A percentile compares a stretch with the other conserved stretches of the same genome.
Conservation (phyloP, 1,140 invertebrate genomes). For the Lordiphosa mommai region DNA sequence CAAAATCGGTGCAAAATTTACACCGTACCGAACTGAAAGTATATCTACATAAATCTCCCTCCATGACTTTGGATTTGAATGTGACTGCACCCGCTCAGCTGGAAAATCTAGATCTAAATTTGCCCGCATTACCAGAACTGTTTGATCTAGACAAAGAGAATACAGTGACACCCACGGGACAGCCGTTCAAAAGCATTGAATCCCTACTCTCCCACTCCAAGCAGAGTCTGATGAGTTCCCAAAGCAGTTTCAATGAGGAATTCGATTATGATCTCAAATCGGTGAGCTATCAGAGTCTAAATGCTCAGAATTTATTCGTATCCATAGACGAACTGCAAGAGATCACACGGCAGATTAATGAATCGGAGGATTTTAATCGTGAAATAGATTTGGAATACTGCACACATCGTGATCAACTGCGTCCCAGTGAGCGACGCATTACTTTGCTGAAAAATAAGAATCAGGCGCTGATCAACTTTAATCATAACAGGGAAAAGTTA, state of each 20-base stretch:
- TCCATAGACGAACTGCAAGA: conserved; percentile 79
- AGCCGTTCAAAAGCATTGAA: conserved; percentile 62
- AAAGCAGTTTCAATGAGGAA: conserved; percentile 45
- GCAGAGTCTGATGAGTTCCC: conserved; percentile 35
- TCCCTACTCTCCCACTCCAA: conserved; percentile 48
- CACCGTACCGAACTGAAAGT: conserved; percentile 69
- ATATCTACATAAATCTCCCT: conserved; percentile 69
- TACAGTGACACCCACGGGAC: not conserved
- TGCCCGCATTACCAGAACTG: conserved; percentile 63
- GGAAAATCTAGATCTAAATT: conserved; percentile 35
- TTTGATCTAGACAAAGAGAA: conserved; percentile 64
- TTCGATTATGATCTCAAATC: conserved; percentile 77
- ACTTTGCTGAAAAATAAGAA: conserved; percentile 78
- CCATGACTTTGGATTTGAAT: conserved; percentile 58
- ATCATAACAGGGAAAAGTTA: conserved; percentile 80
- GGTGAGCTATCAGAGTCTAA: conserved; percentile 73
- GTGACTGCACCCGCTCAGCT: conserved; percentile 40
- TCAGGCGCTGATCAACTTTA: conserved; percentile 65
- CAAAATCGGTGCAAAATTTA: conserved; percentile 71
- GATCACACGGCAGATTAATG: conserved; percentile 72
- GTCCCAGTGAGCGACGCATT: conserved; percentile 68
- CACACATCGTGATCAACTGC: conserved; percentile 69
- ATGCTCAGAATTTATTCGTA: conserved; percentile 69
- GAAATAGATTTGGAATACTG: conserved; percentile 78
- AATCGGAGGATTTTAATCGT: conserved; percentile 70